A percentile compares a stretch with the other conserved stretches of the same genome.
These are phyloP conservation scores for Dasyprocta punctata DNA, from an alignment of 2,113 vertebrate species.

Conservation along the genomic window DNA sequence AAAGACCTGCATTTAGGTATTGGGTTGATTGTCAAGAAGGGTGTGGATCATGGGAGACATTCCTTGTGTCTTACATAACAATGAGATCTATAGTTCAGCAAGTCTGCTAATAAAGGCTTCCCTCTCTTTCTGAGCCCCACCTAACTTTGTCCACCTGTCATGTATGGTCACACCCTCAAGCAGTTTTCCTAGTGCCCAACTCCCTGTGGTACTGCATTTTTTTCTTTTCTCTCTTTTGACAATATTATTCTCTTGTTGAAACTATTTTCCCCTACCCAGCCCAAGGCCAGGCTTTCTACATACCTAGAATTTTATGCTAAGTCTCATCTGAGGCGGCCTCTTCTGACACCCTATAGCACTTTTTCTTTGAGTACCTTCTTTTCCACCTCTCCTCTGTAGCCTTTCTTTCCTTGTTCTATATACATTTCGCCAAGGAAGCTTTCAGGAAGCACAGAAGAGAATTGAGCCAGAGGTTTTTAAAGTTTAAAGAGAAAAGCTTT, in stretches of 20 bases:
- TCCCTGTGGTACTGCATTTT: conserved; percentile 61
- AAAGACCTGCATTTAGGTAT: conserved; percentile 42
- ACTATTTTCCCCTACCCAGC: conserved; percentile 38
- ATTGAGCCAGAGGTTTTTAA: neutral
- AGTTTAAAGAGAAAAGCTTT: neutral
- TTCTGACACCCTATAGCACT: neutral
- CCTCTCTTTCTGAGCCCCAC: conserved; percentile 69
- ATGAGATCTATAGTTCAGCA: conserved; percentile 61
- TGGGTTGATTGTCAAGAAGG: conserved; percentile 53
- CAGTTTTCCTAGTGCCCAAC: conserved; percentile 66
- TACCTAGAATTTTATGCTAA: conserved; percentile 40
- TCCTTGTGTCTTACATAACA: conserved; percentile 68
- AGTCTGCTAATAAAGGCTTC: conserved; percentile 66
- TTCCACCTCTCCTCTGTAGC: neutral
- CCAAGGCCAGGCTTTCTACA: neutral
- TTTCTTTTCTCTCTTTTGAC: conserved; percentile 19
- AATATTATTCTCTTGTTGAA: conserved; percentile 52
- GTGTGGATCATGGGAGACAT: conserved; percentile 64
- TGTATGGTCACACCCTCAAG: conserved; percentile 58
- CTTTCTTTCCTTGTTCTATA: neutral
- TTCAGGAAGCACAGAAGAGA: conserved; percentile 8
- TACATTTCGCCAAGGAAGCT: neutral
- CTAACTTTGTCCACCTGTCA: conserved; percentile 74
- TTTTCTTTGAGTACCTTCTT: conserved; percentile 26
- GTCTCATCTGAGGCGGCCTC: neutral